These are phyloP conservation scores for Argyrosomus regius DNA, from an alignment of 2,797 vertebrate genomes.

Conservation along the genomic window DNA sequence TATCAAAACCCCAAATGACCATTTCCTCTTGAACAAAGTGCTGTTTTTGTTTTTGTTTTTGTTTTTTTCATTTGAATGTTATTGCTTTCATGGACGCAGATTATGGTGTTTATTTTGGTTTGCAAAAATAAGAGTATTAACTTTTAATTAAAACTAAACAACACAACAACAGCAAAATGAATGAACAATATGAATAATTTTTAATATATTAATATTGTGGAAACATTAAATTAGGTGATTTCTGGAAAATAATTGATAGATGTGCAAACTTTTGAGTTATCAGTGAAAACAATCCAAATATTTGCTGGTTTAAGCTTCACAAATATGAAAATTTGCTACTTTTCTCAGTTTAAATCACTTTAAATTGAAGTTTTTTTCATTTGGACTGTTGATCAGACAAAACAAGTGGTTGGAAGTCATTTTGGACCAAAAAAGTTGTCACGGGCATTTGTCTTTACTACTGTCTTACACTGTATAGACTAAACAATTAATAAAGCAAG, in stretches of 20 bases:
- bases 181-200: too few species aligned
- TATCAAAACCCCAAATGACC: slow-evolving; percentile 31
- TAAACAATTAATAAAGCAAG: not conserved
- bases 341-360: not conserved
- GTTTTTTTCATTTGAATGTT: not conserved
- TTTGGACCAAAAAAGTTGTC: not conserved
- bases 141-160: not conserved
- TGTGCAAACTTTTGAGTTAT: not conserved
- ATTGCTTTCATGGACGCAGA: not conserved
- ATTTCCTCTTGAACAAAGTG: slow-evolving; percentile 36
- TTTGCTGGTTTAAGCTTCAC: not conserved
- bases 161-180: not conserved
- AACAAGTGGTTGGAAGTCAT: not conserved
- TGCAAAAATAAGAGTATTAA: not conserved
- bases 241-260: not conserved
- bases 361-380: not conserved
- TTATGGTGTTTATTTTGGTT: slow-evolving; percentile 16
- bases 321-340: not conserved
- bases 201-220: too few species aligned
- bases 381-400: not conserved
- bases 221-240: not conserved
- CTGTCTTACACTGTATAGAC: not conserved
- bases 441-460: not conserved
- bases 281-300: not conserved
- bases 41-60: not conserved